phyloP scores from a whole-genome alignment of 2,888 invertebrate species.

The Apodemia zela region DNA sequence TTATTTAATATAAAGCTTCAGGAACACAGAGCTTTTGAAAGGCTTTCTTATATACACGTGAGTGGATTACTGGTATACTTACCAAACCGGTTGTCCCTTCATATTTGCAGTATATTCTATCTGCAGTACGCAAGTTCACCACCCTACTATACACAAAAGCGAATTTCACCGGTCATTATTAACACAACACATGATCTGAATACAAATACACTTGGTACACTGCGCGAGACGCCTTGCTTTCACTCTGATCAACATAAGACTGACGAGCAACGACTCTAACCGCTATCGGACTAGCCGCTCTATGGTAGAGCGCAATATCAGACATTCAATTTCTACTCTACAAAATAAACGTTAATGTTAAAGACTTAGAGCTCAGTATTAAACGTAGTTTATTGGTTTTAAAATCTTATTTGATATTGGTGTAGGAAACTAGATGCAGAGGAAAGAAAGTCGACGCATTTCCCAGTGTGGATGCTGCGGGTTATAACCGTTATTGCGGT shows the following conservation, averaged over 20 bases:
- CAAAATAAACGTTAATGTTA: constrained; percentile 38
- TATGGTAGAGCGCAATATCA: constrained; percentile 23
- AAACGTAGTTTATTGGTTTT: constrained; percentile 32
- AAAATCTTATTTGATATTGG: constrained; percentile 41
- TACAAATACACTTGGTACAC: constrained; percentile 40
- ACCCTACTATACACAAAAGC: constrained; percentile 56
- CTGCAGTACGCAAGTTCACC: constrained; percentile 62
- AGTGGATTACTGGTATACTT: constrained; percentile 45
- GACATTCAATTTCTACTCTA: background rate
- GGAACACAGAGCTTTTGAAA: constrained; percentile 10
- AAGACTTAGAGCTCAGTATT: constrained; percentile 34
- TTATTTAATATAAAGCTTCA: background rate
- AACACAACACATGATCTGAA: constrained; percentile 62
- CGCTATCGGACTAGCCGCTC: constrained; percentile 21
- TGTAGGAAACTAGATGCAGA: constrained; percentile 60
- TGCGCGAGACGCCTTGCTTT: constrained; percentile 41
- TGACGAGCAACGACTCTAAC: constrained; percentile 39
- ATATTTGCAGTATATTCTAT: constrained; percentile 59
- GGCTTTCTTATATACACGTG: constrained; percentile 47
- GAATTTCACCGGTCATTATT: constrained; percentile 69
- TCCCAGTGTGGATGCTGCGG: constrained; percentile 62
- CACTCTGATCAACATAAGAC: constrained; percentile 51
- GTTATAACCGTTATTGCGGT: constrained; percentile 54
- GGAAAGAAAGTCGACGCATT: constrained; percentile 75
- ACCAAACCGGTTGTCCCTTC: constrained; percentile 80